Conservation (phyloP, 2,888 invertebrate species). For the Clanis bilineata region DNA sequence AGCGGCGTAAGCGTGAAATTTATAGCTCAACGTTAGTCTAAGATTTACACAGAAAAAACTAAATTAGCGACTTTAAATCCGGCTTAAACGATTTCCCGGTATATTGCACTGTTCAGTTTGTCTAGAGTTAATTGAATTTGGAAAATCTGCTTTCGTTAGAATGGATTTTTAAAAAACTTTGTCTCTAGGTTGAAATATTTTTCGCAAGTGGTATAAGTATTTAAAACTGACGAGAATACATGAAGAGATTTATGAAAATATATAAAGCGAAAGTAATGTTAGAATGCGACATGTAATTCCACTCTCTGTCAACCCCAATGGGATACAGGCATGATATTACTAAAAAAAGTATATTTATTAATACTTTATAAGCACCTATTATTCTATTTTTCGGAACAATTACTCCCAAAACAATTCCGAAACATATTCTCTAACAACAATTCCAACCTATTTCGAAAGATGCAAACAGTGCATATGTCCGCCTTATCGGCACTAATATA, state of each 20-base stretch:
- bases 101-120: background rate
- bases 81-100: background rate
- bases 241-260: too few relatives aligned
- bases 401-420: background rate
- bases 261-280: too few relatives aligned
- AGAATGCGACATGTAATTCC: too few relatives aligned
- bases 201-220: too few relatives aligned
- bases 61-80: slow-evolving; percentile 9
- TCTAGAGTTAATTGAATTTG: background rate
- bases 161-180: background rate
- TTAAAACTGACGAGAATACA: too few relatives aligned
- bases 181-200: background rate
- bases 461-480: slow-evolving; percentile 4
- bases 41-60: slow-evolving; percentile 1
- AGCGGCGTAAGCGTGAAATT: slow-evolving; percentile 10
- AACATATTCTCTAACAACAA: slow-evolving; percentile 6
- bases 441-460: background rate
- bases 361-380: too few relatives aligned
- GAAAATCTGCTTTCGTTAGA: background rate
- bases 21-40: slow-evolving; percentile 1
- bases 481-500: slow-evolving; percentile 16
- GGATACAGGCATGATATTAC: too few relatives aligned
- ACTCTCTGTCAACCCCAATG: too few relatives aligned
- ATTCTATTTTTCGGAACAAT: too few relatives aligned
- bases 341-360: too few relatives aligned